A percentile compares a stretch with the other conserved stretches of the same genome.
These are phyloP conservation scores for Pseudopleuronectes americanus DNA, from an alignment of 2,797 vertebrate species.

Conservation along the genomic window DNA sequence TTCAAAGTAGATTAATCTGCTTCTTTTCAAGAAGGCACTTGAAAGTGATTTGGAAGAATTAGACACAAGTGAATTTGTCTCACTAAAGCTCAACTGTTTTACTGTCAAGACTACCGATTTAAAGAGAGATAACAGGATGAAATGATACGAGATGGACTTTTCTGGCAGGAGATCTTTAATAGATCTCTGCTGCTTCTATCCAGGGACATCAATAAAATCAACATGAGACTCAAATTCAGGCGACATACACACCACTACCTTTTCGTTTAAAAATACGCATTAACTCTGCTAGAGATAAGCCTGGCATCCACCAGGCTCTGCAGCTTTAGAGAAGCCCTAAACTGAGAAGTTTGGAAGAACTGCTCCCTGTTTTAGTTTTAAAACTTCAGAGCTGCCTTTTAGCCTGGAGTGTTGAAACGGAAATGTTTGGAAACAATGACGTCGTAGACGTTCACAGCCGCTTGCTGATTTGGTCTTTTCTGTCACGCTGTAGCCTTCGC, in stretches of 20 bases:
- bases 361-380: too few species aligned
- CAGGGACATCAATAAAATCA: constrained; percentile 64
- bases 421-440: too few species aligned
- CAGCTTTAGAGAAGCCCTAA: too few species aligned
- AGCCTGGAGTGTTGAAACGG: too few species aligned
- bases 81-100: constrained; percentile 25
- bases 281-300: too few species aligned
- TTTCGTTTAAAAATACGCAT: too few species aligned
- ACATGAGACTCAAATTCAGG: constrained; percentile 55
- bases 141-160: constrained; percentile 52
- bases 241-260: constrained; percentile 4
- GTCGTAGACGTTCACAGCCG: too few species aligned
- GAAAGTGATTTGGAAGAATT: constrained; percentile 42
- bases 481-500: too few species aligned
- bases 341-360: too few species aligned
- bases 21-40: constrained; percentile 28
- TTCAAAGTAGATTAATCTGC: constrained; percentile 41
- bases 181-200: constrained; percentile 47
- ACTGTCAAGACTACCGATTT: constrained; percentile 45
- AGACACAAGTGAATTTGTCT: constrained; percentile 34
- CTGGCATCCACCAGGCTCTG: too few species aligned
- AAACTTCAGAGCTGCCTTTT: too few species aligned
- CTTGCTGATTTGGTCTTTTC: too few species aligned
- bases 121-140: constrained; percentile 50
- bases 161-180: constrained; percentile 54